Conservation (phyloP, 2,113 vertebrate genomes). For the Indicator indicator region DNA sequence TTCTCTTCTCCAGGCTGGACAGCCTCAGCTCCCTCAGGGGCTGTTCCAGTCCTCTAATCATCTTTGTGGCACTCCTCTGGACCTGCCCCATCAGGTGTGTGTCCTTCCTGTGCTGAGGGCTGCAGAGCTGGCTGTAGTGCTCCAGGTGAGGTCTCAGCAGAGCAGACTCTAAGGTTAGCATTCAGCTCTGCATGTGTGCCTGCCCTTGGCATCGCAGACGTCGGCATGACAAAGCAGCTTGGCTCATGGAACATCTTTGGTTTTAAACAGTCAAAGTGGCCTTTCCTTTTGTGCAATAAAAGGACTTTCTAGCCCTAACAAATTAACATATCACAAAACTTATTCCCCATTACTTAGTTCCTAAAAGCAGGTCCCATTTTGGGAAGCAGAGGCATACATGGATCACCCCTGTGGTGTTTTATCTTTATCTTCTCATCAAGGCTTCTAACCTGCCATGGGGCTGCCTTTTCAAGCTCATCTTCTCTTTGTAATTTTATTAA, state of each 20-base stretch:
- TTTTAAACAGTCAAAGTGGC: neutral
- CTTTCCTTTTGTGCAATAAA: conserved; percentile 2
- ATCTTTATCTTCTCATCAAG: conserved; percentile 59
- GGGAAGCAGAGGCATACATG: neutral
- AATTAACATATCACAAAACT: conserved; percentile 58
- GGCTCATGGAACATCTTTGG: neutral
- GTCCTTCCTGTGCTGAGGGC: no score
- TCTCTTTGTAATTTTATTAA: conserved; percentile 48
- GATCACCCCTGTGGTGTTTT: conserved; percentile 46
- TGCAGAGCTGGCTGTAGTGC: no score
- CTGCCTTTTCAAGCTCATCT: conserved; percentile 32
- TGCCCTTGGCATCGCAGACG: neutral
- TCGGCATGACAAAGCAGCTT: neutral
- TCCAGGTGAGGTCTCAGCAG: no score
- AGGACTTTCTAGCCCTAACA: conserved; percentile 19
- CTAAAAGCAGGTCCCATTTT: conserved; percentile 23
- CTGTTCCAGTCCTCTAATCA: no score
- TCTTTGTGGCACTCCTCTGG: no score
- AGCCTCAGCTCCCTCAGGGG: no score
- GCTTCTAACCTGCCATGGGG: conserved; percentile 34
- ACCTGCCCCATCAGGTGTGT: no score
- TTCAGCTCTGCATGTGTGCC: neutral
- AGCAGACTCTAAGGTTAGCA: neutral
- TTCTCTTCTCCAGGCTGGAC: no score
- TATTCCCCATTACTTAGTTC: conserved; percentile 23